These are phyloP conservation scores for Sogatella furcifera DNA, from an alignment of 1,140 invertebrate genomes.

Conservation along the genomic window DNA sequence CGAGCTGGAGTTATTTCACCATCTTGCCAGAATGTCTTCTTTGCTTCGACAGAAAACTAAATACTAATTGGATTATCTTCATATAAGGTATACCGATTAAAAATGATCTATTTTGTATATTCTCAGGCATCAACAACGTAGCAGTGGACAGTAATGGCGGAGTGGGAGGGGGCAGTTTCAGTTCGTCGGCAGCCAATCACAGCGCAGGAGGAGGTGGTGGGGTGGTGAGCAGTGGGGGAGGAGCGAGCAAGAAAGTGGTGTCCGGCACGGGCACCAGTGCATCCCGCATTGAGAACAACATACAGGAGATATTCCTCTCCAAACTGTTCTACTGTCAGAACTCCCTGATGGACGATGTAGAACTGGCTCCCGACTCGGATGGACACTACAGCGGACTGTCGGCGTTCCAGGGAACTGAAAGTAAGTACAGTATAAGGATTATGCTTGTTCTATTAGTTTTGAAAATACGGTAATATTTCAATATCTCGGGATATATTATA, in stretches of 20 bases:
- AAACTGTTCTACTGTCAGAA: conserved; percentile 31
- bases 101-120: no score
- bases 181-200: not conserved
- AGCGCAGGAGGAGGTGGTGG: conserved; percentile 11
- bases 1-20: no score
- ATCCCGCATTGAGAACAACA: conserved; percentile 33
- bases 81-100: no score
- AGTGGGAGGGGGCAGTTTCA: not conserved
- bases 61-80: no score
- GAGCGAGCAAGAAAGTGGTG: conserved; percentile 37
- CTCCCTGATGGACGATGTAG: conserved; percentile 3
- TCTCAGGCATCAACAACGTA: not conserved
- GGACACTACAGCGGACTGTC: no score
- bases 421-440: no score
- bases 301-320: conserved; percentile 34
- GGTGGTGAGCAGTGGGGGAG: conserved; percentile 29
- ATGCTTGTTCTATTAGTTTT: no score
- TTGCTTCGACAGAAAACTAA: no score
- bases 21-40: no score
- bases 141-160: not conserved
- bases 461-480: no score
- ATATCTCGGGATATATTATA: no score
- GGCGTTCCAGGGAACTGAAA: no score
- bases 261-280: conserved; percentile 36
- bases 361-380: not conserved